A percentile compares a stretch with the other conserved stretches of the same genome.
Conservation (phyloP, 2,888 invertebrate genomes). For the Pristionchus entomophagus region DNA sequence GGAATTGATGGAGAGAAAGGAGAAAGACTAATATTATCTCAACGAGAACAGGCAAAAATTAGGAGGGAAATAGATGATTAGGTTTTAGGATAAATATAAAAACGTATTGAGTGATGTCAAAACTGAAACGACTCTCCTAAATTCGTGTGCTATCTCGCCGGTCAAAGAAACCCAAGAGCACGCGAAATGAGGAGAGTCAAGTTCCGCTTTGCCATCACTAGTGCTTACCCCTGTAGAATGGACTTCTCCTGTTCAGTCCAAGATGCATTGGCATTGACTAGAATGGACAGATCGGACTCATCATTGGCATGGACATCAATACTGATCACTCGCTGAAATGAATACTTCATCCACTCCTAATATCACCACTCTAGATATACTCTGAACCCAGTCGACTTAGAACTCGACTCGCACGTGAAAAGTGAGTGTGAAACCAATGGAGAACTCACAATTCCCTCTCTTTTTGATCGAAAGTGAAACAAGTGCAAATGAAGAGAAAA, state of each 20-base stretch:
- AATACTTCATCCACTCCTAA: not conserved
- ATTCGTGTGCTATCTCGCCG: no score
- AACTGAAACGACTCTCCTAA: no score
- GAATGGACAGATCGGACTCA: slow-evolving; percentile 89
- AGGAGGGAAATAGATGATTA: slow-evolving; percentile 50
- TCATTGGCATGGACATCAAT: slow-evolving; percentile 89
- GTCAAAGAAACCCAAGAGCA: no score
- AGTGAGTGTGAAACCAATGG: slow-evolving; percentile 15
- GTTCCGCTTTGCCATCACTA: no score
- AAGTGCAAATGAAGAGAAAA: not conserved
- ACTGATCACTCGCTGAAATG: slow-evolving; percentile 86
- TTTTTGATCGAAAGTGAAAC: not conserved
- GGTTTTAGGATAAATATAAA: no score
- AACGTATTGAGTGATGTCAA: no score
- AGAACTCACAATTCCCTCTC: slow-evolving; percentile 36
- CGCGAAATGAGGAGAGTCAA: no score
- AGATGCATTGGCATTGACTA: slow-evolving; percentile 84
- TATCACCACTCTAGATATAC: not conserved
- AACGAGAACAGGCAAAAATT: slow-evolving; percentile 37
- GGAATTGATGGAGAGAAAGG: slow-evolving; percentile 16
- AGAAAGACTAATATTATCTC: not conserved
- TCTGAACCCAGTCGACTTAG: no score
- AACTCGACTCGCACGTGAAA: not conserved
- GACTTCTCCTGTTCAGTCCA: slow-evolving; percentile 86
- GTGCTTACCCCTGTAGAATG: slow-evolving; percentile 80